Evolutionary conservation across 2,113 vertebrate species (phyloP).

Genomic region (Vanacampus margaritifer): DNA sequence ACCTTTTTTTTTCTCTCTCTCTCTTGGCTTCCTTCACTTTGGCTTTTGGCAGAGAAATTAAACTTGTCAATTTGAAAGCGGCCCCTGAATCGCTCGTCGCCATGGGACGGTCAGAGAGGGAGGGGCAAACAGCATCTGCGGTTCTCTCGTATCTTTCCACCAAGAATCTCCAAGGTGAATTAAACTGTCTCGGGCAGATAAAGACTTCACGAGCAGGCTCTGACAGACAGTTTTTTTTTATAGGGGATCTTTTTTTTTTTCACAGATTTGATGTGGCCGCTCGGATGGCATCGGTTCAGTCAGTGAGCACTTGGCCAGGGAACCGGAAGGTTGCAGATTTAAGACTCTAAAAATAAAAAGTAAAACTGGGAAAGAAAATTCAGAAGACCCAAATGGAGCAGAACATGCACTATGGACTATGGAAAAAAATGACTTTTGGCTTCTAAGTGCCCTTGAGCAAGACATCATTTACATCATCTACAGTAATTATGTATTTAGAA

Average conservation of each 20-base stretch:
- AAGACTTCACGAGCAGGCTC: slow-evolving; percentile 3
- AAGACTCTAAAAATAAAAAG: not conserved
- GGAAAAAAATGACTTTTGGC: not conserved
- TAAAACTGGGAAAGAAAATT: not conserved
- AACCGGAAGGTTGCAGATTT: not conserved
- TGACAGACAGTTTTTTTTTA: not conserved
- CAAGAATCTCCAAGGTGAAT: slow-evolving; percentile 26
- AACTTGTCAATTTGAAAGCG: slow-evolving; percentile 41
- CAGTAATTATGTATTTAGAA: not conserved
- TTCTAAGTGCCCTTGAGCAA: not conserved
- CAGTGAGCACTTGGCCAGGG: not conserved
- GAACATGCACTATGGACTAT: not conserved
- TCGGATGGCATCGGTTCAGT: not conserved
- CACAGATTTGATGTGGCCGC: not conserved
- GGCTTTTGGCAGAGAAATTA: slow-evolving; percentile 32
- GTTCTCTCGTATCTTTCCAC: slow-evolving; percentile 12
- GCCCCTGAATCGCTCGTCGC: slow-evolving; percentile 24
- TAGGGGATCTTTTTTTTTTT: not conserved
- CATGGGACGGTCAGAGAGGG: slow-evolving; percentile 17
- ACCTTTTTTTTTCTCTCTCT: slow-evolving; percentile 5
- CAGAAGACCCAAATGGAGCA: not conserved
- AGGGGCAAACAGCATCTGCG: slow-evolving; percentile 18
- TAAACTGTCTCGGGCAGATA: slow-evolving; percentile 30
- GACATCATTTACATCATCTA: not conserved
- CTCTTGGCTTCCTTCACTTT: slow-evolving; percentile 17